Evolutionary conservation across 2,113 vertebrate species (phyloP).

Genomic region (Perca schrenkii): DNA sequence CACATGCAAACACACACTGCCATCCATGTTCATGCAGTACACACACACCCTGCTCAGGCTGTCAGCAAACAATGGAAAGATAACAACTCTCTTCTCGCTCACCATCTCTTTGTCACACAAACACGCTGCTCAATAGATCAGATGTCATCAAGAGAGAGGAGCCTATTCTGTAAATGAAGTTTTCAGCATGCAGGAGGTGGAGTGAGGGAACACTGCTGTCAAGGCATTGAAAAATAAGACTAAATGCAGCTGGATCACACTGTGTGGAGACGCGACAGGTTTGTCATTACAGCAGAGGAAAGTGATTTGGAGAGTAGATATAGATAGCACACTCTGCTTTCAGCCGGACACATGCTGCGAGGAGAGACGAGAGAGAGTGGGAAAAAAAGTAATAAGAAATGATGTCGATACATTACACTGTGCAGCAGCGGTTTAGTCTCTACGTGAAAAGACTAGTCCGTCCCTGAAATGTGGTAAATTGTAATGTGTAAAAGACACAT

Average conservation of each 20-base stretch:
- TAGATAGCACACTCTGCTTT: constrained; percentile 48
- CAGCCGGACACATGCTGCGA: constrained; percentile 44
- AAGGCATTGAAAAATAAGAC: constrained; percentile 43
- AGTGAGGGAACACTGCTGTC: constrained; percentile 19
- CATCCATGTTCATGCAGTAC: not conserved
- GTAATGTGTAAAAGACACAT: not conserved
- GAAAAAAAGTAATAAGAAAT: constrained; percentile 34
- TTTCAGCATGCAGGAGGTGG: not conserved
- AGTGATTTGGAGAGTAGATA: constrained; percentile 33
- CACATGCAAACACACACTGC: constrained; percentile 11
- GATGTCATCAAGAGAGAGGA: constrained; percentile 46
- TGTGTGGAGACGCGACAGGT: constrained; percentile 33
- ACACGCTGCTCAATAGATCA: constrained; percentile 40
- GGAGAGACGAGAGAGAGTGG: constrained; percentile 18
- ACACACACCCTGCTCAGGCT: constrained; percentile 23
- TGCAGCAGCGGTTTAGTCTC: not conserved
- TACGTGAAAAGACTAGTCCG: not conserved
- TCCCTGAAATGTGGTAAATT: constrained; percentile 13
- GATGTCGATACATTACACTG: constrained; percentile 25
- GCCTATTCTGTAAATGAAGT: constrained; percentile 54
- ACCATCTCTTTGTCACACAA: constrained; percentile 51
- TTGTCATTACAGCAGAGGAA: constrained; percentile 48
- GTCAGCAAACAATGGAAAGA: constrained; percentile 60
- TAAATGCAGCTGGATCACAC: constrained; percentile 36
- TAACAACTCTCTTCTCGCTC: constrained; percentile 37